A percentile compares a stretch with the other conserved stretches of the same genome.
These are phyloP conservation scores for Chlamydotis undulata DNA, from an alignment of 2,113 vertebrate species.

Conservation along the genomic window DNA sequence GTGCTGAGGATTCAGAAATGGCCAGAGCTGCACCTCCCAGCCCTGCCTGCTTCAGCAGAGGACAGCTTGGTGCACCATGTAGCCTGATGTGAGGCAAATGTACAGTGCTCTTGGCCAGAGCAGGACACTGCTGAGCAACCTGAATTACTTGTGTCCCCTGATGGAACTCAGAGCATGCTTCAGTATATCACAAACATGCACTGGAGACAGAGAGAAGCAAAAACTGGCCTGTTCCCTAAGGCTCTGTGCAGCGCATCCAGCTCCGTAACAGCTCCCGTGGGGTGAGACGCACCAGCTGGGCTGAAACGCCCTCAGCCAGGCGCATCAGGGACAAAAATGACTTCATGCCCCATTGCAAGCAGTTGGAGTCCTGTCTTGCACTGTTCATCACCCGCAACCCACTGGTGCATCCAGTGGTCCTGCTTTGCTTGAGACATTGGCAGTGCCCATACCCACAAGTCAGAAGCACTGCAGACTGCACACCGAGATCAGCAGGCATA, in stretches of 20 bases:
- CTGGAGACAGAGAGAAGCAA: not conserved
- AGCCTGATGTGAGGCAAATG: not conserved
- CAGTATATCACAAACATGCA: not conserved
- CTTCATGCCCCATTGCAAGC: no score
- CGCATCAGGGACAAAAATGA: not conserved
- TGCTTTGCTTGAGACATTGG: not conserved
- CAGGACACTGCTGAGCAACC: not conserved
- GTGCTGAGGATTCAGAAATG: not conserved
- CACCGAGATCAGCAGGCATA: not conserved
- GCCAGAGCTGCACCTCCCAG: not conserved
- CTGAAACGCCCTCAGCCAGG: not conserved
- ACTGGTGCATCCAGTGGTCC: not conserved
- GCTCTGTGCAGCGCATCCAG: not conserved
- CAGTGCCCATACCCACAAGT: not conserved
- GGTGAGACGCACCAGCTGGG: not conserved
- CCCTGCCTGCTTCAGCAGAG: not conserved
- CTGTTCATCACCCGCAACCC: not conserved
- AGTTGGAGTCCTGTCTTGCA: not conserved
- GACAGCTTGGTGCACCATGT: not conserved
- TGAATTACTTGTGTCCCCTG: not conserved
- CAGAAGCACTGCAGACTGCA: not conserved
- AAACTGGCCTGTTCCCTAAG: not conserved
- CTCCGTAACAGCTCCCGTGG: accelerated
- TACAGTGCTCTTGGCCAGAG: not conserved
- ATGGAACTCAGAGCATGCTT: not conserved